phyloP scores from a whole-genome alignment of 2,113 vertebrate species.

The Chaenogobius annularis region DNA sequence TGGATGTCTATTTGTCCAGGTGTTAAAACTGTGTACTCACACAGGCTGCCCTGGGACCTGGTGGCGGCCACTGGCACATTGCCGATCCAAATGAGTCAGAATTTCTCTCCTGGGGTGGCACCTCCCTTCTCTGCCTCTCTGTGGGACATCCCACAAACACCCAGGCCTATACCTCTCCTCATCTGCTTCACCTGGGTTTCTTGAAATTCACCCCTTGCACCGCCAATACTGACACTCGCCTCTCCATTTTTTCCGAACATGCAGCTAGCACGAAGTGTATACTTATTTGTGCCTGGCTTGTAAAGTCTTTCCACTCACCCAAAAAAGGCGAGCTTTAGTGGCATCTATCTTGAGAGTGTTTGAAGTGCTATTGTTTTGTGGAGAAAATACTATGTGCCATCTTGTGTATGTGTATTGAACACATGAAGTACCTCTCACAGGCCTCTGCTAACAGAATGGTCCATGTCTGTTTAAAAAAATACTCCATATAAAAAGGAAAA shows the following conservation, averaged over 20 bases:
- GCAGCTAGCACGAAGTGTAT: conserved; percentile 17
- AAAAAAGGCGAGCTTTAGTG: conserved; percentile 41
- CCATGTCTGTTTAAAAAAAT: conserved; percentile 63
- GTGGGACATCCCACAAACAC: conserved; percentile 45
- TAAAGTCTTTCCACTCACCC: conserved; percentile 50
- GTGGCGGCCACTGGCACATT: conserved; percentile 59
- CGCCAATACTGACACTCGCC: background rate
- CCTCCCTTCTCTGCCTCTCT: conserved; percentile 29
- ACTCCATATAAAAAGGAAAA: conserved; percentile 52
- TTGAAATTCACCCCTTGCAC: conserved; percentile 54
- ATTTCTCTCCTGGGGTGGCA: conserved; percentile 68
- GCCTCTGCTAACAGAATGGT: conserved; percentile 66
- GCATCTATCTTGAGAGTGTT: conserved; percentile 26
- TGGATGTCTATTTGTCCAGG: conserved; percentile 72
- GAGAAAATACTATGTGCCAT: conserved; percentile 69
- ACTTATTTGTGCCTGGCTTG: conserved; percentile 45
- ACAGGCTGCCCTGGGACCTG: conserved; percentile 55
- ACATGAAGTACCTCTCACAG: conserved; percentile 74
- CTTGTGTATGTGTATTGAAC: conserved; percentile 65
- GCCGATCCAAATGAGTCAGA: conserved; percentile 69
- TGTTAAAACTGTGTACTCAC: conserved; percentile 75
- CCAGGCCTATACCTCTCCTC: conserved; percentile 47
- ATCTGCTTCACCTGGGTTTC: conserved; percentile 68
- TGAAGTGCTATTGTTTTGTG: conserved; percentile 49
- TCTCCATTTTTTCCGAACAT: conserved; percentile 49